Evolutionary conservation across 2,113 vertebrate species (phyloP).

Genomic region (Brachirus orientalis): DNA sequence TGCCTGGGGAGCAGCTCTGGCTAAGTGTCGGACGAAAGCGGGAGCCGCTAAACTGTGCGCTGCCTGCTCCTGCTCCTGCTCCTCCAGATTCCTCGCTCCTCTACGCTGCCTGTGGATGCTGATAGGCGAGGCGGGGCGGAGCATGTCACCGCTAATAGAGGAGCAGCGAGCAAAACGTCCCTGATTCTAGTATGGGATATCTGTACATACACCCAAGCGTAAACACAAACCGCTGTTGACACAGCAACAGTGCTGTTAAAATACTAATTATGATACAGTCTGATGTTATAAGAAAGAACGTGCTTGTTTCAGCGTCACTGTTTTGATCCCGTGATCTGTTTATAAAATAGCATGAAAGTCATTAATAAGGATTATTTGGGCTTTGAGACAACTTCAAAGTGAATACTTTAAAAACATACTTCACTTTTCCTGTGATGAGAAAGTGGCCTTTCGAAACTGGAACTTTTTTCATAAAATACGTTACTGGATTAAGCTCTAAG

Average conservation of each 20-base stretch:
- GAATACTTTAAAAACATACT: no score
- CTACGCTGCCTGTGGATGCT: constrained; percentile 51
- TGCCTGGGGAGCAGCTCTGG: constrained; percentile 74
- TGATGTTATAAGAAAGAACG: no score
- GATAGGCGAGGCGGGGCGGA: constrained; percentile 67
- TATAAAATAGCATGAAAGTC: background rate
- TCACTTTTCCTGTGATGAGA: no score
- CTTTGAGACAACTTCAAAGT: background rate
- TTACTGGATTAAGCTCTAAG: no score
- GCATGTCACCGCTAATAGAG: constrained; percentile 44
- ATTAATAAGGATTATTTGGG: no score
- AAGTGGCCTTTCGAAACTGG: no score
- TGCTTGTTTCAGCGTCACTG: no score
- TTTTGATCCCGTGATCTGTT: background rate
- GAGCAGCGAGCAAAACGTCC: constrained; percentile 60
- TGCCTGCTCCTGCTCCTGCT: constrained; percentile 56
- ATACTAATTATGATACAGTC: no score
- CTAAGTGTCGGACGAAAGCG: constrained; percentile 73
- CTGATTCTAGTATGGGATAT: constrained; percentile 38
- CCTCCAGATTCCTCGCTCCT: constrained; percentile 58
- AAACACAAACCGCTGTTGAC: background rate
- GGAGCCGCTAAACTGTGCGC: constrained; percentile 57
- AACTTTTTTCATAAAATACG: no score
- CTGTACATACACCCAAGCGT: background rate
- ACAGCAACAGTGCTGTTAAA: background rate